A percentile compares a stretch with the other conserved stretches of the same genome.
Evolutionary conservation across 2,797 vertebrate genomes (phyloP).

Genomic region (Cetoscarus ocellatus): DNA sequence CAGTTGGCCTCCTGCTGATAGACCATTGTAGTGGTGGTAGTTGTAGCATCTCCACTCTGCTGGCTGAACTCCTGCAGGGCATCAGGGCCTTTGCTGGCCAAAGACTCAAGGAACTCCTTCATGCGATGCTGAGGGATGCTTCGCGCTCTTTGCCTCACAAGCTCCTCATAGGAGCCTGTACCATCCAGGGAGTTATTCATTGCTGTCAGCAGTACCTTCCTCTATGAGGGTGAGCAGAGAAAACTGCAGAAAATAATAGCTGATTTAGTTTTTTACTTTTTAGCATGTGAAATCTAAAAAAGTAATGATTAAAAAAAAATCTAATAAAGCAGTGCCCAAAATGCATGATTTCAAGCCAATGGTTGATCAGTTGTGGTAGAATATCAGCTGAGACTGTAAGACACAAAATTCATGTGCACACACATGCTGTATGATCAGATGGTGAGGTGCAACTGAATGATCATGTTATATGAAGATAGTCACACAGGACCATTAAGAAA

Average conservation of each 20-base stretch:
- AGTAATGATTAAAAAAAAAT: neutral
- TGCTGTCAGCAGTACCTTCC: conserved; percentile 57
- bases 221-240: conserved; percentile 22
- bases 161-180: conserved; percentile 96
- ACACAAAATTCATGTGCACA: too few species aligned
- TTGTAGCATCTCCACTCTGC: conserved; percentile 79
- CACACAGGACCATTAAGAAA: too few species aligned
- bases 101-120: conserved; percentile 97
- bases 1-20: conserved; percentile 95
- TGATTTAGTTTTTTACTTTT: too few species aligned
- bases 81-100: conserved; percentile 94
- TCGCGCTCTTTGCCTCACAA: conserved; percentile 95
- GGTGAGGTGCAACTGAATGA: too few species aligned
- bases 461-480: too few species aligned
- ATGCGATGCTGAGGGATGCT: conserved; percentile 97
- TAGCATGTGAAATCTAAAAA: neutral
- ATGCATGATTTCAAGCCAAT: too few species aligned
- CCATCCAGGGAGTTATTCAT: conserved; percentile 98
- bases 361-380: too few species aligned
- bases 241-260: too few species aligned
- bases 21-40: conserved; percentile 90
- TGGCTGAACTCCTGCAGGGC: conserved; percentile 94
- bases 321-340: too few species aligned
- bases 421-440: too few species aligned
- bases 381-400: too few species aligned